phyloP scores from a whole-genome alignment of 2,888 invertebrate species.

The Pandemis cinnamomeana region DNA sequence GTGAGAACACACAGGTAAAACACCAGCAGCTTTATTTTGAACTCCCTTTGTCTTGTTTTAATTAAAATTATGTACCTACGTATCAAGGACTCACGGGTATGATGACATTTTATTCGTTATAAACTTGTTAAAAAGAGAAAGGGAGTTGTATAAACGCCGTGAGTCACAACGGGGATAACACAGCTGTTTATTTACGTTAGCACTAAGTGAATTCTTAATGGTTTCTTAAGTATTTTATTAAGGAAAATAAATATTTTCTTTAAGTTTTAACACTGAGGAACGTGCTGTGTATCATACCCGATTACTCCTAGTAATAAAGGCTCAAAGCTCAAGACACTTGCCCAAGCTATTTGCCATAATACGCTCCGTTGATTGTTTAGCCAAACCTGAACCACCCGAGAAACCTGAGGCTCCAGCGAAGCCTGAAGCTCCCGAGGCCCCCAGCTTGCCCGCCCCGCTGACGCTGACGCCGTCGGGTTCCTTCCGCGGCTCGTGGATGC shows the following conservation, averaged over 20 bases:
- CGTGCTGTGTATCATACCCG: not conserved
- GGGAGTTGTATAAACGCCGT: not conserved
- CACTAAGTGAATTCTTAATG: not conserved
- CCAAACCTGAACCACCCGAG: not conserved
- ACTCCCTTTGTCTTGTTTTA: no score
- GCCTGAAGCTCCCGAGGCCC: not conserved
- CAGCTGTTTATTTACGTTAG: not conserved
- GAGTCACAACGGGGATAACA: not conserved
- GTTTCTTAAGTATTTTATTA: not conserved
- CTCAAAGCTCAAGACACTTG: no score
- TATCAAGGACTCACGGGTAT: not conserved
- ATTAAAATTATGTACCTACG: no score
- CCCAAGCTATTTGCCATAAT: no score
- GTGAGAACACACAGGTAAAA: no score
- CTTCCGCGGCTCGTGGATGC: conserved; percentile 68
- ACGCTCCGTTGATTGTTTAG: no score
- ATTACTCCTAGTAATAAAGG: not conserved
- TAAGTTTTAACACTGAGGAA: not conserved
- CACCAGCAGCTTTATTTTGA: no score
- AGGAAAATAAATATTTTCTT: not conserved
- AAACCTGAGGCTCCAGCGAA: not conserved
- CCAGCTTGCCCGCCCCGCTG: conserved; percentile 45
- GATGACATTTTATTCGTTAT: no score
- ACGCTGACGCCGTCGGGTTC: conserved; percentile 57
- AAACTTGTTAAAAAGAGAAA: no score